Conservation (phyloP, 1,140 invertebrate species). For the Lasioglossum albipes region DNA sequence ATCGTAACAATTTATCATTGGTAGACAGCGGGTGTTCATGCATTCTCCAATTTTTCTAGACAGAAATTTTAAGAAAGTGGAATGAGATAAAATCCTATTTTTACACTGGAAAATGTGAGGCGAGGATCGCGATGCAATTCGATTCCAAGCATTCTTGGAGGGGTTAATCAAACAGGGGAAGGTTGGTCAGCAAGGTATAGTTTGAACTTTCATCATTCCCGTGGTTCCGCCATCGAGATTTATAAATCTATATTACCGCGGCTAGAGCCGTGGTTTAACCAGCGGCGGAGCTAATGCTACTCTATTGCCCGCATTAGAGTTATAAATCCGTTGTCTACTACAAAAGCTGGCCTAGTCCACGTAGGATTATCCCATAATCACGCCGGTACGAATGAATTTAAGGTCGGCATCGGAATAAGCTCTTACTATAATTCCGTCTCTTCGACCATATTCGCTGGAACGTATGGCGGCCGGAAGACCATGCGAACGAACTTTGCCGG, state of each 20-base stretch:
- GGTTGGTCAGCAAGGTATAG: neutral
- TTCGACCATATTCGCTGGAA: neutral
- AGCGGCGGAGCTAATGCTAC: slow-evolving; percentile 42
- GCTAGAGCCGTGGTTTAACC: slow-evolving; percentile 31
- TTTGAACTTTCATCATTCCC: slow-evolving; percentile 42
- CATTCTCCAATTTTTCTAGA: too few relatives aligned
- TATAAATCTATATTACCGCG: slow-evolving; percentile 54
- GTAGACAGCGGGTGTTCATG: too few relatives aligned
- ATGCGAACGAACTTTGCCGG: neutral
- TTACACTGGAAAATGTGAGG: too few relatives aligned
- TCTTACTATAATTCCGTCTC: slow-evolving; percentile 13
- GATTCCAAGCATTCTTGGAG: too few relatives aligned
- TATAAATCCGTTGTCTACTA: slow-evolving; percentile 56
- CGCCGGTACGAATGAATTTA: slow-evolving; percentile 50
- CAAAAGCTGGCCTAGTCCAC: slow-evolving; percentile 35
- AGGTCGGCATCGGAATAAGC: slow-evolving; percentile 31
- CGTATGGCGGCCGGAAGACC: neutral
- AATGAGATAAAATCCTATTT: too few relatives aligned
- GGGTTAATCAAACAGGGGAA: neutral
- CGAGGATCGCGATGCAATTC: too few relatives aligned
- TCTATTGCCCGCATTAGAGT: slow-evolving; percentile 51
- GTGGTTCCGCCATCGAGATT: slow-evolving; percentile 12
- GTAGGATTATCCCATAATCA: slow-evolving; percentile 53
- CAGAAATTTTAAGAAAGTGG: too few relatives aligned
- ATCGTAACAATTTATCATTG: too few relatives aligned